These are phyloP conservation scores for Styela clava DNA, from an alignment of 23 tunicate species.

Conservation along the genomic window DNA sequence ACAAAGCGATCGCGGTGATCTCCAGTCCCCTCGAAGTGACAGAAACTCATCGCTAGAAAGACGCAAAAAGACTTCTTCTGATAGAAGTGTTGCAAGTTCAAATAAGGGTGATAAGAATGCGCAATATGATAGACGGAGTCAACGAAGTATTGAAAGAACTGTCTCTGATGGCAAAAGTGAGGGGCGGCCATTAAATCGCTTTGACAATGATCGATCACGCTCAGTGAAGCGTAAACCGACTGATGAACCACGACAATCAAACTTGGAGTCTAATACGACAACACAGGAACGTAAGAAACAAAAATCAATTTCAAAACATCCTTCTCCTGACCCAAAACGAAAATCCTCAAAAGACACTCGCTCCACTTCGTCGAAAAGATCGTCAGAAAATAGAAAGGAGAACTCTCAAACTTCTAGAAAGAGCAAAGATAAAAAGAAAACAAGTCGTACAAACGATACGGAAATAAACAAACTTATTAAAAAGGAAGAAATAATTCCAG, in stretches of 20 bases:
- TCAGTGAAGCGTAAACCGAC: background rate
- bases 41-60: slow-evolving; percentile 4
- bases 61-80: slow-evolving; percentile 4
- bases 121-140: background rate
- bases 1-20: background rate
- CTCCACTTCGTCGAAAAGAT: background rate
- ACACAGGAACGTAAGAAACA: background rate
- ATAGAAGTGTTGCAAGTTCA: background rate
- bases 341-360: background rate
- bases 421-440: background rate
- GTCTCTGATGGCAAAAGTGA: background rate
- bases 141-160: background rate
- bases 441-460: background rate
- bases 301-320: background rate
- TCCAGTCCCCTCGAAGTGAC: slow-evolving; percentile 1
- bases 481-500: background rate
- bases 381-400: background rate
- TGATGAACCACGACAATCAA: background rate
- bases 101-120: background rate
- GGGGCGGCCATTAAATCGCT: background rate
- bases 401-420: background rate
- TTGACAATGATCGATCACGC: background rate
- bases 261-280: background rate
- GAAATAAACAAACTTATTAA: background rate
- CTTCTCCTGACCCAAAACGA: background rate